Percentiles rank a stretch among this genome's conserved stretches.
phyloP scores from a whole-genome alignment of 2,888 invertebrate species.

The Drosophila formosana region DNA sequence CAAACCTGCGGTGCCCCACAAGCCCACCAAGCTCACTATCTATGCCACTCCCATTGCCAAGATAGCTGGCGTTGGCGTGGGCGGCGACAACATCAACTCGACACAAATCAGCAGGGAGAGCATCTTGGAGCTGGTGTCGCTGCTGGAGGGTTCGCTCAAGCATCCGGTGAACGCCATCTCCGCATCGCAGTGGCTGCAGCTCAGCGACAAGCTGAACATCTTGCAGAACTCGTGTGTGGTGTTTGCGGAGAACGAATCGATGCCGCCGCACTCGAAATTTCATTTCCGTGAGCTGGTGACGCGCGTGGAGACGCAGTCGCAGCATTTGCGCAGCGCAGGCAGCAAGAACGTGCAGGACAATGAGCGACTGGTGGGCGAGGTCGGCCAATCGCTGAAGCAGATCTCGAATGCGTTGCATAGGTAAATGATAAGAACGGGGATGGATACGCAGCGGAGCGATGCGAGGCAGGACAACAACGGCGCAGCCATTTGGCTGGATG shows the following conservation, averaged over 20 bases:
- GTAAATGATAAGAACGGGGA: slow-evolving; percentile 85
- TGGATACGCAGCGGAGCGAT: slow-evolving; percentile 65
- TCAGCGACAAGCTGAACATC: slow-evolving; percentile 92
- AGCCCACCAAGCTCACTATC: slow-evolving; percentile 88
- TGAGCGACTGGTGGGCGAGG: slow-evolving; percentile 89
- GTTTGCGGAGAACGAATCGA: slow-evolving; percentile 91
- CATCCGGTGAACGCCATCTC: slow-evolving; percentile 86
- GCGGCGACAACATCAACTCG: slow-evolving; percentile 84
- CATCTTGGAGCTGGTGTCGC: slow-evolving; percentile 89
- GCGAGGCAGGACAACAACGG: slow-evolving; percentile 54
- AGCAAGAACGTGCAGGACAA: slow-evolving; percentile 90
- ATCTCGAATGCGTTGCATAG: slow-evolving; percentile 85
- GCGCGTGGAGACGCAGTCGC: slow-evolving; percentile 89
- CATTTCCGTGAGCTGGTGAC: slow-evolving; percentile 92
- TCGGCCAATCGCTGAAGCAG: slow-evolving; percentile 86
- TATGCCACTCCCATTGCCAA: slow-evolving; percentile 91
- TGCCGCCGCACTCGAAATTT: slow-evolving; percentile 94
- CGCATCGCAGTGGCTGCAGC: slow-evolving; percentile 91
- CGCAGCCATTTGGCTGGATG: slow-evolving; percentile 78
- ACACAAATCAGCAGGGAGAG: slow-evolving; percentile 86
- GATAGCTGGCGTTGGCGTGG: slow-evolving; percentile 60
- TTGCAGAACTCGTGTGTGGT: slow-evolving; percentile 93
- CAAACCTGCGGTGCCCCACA: slow-evolving; percentile 90
- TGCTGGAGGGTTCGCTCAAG: slow-evolving; percentile 88
- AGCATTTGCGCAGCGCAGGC: slow-evolving; percentile 89